Evolutionary conservation across 1,140 invertebrate genomes (phyloP).

Genomic region (Formica exsecta): DNA sequence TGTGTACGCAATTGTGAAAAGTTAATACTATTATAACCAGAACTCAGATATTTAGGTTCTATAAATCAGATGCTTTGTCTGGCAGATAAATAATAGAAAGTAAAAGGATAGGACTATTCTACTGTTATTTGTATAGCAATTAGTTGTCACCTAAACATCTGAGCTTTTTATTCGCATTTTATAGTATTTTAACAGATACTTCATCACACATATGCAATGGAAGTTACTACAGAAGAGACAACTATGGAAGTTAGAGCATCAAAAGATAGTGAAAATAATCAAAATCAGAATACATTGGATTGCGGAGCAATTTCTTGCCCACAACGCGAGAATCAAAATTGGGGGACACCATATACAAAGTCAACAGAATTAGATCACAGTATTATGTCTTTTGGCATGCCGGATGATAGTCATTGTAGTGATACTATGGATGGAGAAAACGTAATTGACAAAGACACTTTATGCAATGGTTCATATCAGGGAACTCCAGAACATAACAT

Average conservation of each 20-base stretch:
- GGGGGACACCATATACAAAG: neutral
- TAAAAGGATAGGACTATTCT: neutral
- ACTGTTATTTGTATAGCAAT: neutral
- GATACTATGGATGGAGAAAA: constrained; percentile 62
- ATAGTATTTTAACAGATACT: constrained; percentile 70
- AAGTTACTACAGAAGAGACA: constrained; percentile 48
- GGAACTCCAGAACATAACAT: constrained; percentile 35
- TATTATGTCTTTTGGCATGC: constrained; percentile 18
- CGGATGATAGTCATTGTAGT: constrained; percentile 54
- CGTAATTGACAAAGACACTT: neutral
- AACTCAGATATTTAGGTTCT: neutral
- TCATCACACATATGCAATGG: constrained; percentile 52
- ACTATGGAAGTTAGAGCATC: neutral
- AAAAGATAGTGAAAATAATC: constrained; percentile 19
- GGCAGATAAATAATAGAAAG: neutral
- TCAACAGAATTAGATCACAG: constrained; percentile 7
- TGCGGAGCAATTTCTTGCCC: too few species aligned
- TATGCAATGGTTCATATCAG: constrained; percentile 56
- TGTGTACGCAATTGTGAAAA: neutral
- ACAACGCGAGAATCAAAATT: constrained; percentile 7
- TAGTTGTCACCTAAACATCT: neutral
- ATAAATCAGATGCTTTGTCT: constrained; percentile 26
- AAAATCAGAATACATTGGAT: constrained; percentile 2
- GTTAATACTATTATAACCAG: neutral
- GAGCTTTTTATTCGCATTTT: constrained; percentile 47